Conservation (phyloP, 2,888 invertebrate species). For the Drosophila testacea region DNA sequence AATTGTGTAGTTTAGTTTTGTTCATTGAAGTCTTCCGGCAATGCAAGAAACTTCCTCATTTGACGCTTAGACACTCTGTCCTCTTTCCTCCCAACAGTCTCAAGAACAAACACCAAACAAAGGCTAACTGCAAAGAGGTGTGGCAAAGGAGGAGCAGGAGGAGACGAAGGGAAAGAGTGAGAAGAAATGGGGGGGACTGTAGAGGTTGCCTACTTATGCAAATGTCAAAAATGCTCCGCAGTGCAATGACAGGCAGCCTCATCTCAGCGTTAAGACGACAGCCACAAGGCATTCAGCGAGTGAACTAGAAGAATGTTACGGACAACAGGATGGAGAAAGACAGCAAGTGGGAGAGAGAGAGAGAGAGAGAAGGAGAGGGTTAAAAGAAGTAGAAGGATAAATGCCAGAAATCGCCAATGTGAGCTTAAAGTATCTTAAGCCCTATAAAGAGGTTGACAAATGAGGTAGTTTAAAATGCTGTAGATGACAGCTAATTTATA, state of each 20-base stretch:
- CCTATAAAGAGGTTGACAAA: neutral
- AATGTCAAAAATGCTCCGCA: conserved; percentile 72
- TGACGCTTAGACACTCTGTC: conserved; percentile 39
- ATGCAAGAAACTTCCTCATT: conserved; percentile 64
- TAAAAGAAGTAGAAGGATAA: neutral
- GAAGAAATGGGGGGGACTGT: neutral
- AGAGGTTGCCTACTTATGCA: conserved; percentile 62
- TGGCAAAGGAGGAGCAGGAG: neutral
- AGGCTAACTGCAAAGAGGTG: conserved; percentile 25
- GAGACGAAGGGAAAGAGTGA: neutral
- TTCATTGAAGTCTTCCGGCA: conserved; percentile 59
- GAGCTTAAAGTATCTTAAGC: conserved; percentile 8
- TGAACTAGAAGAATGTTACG: neutral
- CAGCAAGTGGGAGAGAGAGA: neutral
- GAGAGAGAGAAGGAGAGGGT: too few relatives aligned
- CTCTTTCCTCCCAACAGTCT: conserved; percentile 12
- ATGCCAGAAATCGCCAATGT: conserved; percentile 19
- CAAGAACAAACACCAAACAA: conserved; percentile 52
- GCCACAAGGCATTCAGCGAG: conserved; percentile 30
- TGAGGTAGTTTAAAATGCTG: neutral
- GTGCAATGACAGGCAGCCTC: conserved; percentile 64
- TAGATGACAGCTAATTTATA: neutral
- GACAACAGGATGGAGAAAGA: neutral
- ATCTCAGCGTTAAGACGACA: conserved; percentile 27
- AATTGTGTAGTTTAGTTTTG: conserved; percentile 59